Conservation (phyloP, 2,797 vertebrate genomes). For the Ctenopoma multispine region DNA sequence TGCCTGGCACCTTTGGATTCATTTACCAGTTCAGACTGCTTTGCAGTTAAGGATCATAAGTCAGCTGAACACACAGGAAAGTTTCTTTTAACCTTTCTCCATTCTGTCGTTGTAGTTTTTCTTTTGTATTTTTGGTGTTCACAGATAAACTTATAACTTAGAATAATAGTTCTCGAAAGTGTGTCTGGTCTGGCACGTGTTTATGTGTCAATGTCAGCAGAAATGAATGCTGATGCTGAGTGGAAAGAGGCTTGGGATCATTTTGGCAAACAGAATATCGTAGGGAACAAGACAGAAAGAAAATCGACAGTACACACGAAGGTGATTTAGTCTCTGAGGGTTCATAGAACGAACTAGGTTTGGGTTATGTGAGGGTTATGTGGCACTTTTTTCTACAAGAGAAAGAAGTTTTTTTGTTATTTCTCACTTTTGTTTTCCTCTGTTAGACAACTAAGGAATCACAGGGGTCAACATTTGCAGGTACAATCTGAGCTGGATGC, state of each 20-base stretch:
- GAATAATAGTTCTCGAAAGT: constrained; percentile 33
- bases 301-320: neutral
- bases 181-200: constrained; percentile 14
- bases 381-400: constrained; percentile 23
- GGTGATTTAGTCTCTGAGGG: constrained; percentile 26
- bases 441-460: constrained; percentile 31
- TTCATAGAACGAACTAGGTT: constrained; percentile 26
- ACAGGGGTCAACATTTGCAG: constrained; percentile 45
- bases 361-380: constrained; percentile 28
- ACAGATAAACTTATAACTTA: constrained; percentile 12
- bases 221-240: constrained; percentile 22
- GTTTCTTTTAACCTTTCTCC: constrained; percentile 3
- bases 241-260: constrained; percentile 12
- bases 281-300: constrained; percentile 4
- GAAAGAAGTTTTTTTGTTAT: constrained; percentile 34
- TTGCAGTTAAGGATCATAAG: constrained; percentile 16
- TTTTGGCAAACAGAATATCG: constrained; percentile 9
- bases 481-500: constrained; percentile 39
- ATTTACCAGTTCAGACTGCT: constrained; percentile 24
- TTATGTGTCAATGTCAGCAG: constrained; percentile 26
- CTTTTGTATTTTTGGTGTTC: neutral
- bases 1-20: constrained; percentile 15
- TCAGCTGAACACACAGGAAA: constrained; percentile 16
- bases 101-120: neutral
- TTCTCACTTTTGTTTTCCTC: constrained; percentile 28